Percentiles rank a stretch among this genome's conserved stretches.
Conservation (phyloP, 2,113 vertebrate species). For the Piaya cayana region DNA sequence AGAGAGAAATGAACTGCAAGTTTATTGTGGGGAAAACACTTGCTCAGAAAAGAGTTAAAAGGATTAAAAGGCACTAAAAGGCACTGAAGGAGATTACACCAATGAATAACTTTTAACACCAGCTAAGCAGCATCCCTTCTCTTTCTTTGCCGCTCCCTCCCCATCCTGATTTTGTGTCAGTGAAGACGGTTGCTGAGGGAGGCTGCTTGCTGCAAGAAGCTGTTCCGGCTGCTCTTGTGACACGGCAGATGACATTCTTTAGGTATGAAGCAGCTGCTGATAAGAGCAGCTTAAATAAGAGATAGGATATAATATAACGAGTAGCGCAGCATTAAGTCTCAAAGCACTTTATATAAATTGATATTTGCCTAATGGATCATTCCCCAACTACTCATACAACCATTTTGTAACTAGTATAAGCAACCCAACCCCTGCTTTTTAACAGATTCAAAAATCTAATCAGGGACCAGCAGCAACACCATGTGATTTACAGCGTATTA, state of each 20-base stretch:
- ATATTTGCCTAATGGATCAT: neutral
- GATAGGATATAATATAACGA: neutral
- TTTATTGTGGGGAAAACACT: neutral
- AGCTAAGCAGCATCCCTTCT: neutral
- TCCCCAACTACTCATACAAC: neutral
- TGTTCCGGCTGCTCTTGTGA: neutral
- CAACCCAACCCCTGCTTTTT: neutral
- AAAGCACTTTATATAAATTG: neutral
- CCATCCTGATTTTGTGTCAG: neutral
- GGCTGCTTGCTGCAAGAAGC: neutral
- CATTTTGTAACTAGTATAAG: neutral
- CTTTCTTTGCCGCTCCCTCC: neutral
- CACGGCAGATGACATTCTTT: neutral
- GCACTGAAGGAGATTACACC: neutral
- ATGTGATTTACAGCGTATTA: neutral
- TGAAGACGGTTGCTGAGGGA: neutral
- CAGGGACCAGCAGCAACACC: neutral
- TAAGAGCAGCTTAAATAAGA: neutral
- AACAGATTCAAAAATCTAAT: neutral
- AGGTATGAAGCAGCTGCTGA: neutral
- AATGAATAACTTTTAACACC: conserved; percentile 1
- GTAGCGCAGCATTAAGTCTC: neutral
- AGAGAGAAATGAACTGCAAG: neutral
- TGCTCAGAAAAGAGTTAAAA: neutral
- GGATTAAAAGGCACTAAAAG: neutral